Evolutionary conservation across 2,888 invertebrate species (phyloP).

Genomic region (Lacanobia wlatinum): DNA sequence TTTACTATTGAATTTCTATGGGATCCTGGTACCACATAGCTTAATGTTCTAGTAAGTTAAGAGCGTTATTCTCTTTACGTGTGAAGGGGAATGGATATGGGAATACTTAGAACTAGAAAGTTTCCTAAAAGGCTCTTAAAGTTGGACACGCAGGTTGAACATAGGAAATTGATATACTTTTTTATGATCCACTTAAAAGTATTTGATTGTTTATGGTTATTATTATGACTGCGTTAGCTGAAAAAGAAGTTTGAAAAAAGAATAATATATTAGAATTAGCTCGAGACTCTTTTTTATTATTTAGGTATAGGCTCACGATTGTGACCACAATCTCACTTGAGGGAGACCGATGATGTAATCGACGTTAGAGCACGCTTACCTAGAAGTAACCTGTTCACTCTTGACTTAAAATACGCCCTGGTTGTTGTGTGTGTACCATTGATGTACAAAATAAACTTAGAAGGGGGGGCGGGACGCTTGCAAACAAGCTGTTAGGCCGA

Average conservation of each 20-base stretch:
- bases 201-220: constrained; percentile 31
- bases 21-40: constrained; percentile 53
- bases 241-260: not conserved
- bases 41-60: constrained; percentile 62
- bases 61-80: constrained; percentile 49
- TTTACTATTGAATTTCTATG: constrained; percentile 57
- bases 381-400: too few species aligned
- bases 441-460: too few species aligned
- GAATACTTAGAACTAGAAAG: constrained; percentile 40
- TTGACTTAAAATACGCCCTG: too few species aligned
- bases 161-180: constrained; percentile 21
- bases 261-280: too few species aligned
- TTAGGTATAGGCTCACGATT: too few species aligned
- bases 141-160: constrained; percentile 36
- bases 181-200: constrained; percentile 14
- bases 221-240: not conserved
- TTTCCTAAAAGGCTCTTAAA: constrained; percentile 40
- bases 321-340: too few species aligned
- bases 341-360: too few species aligned
- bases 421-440: too few species aligned
- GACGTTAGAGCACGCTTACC: too few species aligned
- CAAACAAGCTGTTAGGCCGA: not conserved
- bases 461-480: not conserved
- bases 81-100: constrained; percentile 42
- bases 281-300: too few species aligned